These are phyloP conservation scores for Tetragonula clypearis DNA, from an alignment of 1,140 invertebrate genomes.

Conservation along the genomic window DNA sequence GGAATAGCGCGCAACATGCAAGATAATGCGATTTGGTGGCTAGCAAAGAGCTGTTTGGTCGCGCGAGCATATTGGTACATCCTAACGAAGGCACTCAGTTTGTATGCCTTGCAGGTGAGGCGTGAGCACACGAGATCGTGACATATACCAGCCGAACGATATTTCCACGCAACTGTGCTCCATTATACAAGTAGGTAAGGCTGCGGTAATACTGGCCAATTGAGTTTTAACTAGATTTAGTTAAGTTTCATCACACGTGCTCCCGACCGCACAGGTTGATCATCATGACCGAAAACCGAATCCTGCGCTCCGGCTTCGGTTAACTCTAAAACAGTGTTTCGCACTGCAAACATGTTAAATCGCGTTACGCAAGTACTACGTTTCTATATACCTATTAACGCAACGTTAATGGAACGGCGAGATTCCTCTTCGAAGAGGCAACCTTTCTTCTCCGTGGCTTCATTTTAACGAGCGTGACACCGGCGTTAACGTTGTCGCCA, in stretches of 20 bases:
- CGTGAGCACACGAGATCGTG: background rate
- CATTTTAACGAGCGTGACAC: conserved; percentile 16
- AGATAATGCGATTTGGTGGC: conserved; percentile 55
- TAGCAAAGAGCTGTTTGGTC: conserved; percentile 14
- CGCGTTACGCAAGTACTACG: too few relatives aligned
- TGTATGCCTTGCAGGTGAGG: background rate
- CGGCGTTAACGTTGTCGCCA: conserved; percentile 3
- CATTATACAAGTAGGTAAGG: background rate
- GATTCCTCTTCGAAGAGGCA: background rate
- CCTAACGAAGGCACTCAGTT: conserved; percentile 2
- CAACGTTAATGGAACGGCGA: background rate
- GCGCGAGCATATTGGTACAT: background rate
- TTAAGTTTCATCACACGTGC: background rate
- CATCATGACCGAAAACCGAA: background rate
- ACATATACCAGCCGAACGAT: conserved; percentile 40
- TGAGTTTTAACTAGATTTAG: conserved; percentile 21
- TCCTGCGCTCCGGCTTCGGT: background rate
- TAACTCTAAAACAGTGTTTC: background rate
- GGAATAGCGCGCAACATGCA: conserved; percentile 36
- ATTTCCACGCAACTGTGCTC: conserved; percentile 35
- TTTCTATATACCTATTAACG: background rate
- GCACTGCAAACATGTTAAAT: background rate
- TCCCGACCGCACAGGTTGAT: background rate
- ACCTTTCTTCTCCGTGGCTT: background rate
- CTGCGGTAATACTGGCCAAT: background rate